Evolutionary conservation across 2,888 invertebrate species (phyloP).

Genomic region (Agrenia bidenticulata): DNA sequence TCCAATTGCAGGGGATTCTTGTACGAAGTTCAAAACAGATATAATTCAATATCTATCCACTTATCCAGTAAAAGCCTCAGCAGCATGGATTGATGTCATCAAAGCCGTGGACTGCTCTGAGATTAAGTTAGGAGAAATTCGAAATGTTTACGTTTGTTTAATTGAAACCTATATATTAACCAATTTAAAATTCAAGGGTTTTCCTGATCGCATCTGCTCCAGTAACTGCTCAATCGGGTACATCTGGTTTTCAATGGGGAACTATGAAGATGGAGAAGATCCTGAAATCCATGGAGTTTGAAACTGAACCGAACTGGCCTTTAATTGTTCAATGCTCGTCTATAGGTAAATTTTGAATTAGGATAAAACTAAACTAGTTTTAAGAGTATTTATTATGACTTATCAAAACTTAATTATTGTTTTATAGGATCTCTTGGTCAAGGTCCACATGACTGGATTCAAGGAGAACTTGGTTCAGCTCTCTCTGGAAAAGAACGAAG

Average conservation of each 20-base stretch:
- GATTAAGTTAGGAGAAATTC: conserved; percentile 77
- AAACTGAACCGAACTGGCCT: conserved; percentile 64
- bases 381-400: conserved; percentile 13
- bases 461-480: conserved; percentile 40
- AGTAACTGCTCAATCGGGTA: conserved; percentile 69
- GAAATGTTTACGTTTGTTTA: conserved; percentile 17
- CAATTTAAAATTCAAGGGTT: conserved; percentile 74
- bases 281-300: conserved; percentile 58
- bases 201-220: conserved; percentile 83
- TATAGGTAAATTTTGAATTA: conserved; percentile 70
- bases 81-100: conserved; percentile 73
- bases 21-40: conserved; percentile 77
- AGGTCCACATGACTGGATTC: conserved; percentile 37
- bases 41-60: conserved; percentile 73
- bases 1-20: conserved; percentile 70
- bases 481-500: conserved; percentile 42
- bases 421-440: conserved; percentile 37
- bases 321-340: conserved; percentile 87
- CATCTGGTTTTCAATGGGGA: conserved; percentile 64
- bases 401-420: neutral
- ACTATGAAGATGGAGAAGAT: conserved; percentile 63
- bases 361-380: no score
- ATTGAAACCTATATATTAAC: no score
- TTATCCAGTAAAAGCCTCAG: conserved; percentile 69
- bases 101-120: conserved; percentile 76